phyloP scores from a whole-genome alignment of 2,113 vertebrate species.

The Hypocryptadius cinnamomeus region DNA sequence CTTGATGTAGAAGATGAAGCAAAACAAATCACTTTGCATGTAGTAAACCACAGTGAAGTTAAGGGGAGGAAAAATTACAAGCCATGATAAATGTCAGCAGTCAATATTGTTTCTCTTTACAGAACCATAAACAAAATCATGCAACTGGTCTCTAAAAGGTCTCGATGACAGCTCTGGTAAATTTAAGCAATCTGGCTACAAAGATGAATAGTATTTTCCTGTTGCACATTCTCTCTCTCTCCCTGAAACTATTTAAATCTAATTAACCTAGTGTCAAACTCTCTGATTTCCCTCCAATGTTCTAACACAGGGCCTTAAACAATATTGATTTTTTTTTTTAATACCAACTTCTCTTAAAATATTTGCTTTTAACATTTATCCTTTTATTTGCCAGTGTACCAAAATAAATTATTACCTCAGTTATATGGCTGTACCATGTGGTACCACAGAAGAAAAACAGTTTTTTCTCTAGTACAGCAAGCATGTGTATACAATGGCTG shows the following conservation, averaged over 20 bases:
- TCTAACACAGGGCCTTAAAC: not conserved
- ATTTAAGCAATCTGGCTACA: conserved; percentile 40
- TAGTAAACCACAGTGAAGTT: conserved; percentile 18
- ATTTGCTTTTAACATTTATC: not conserved
- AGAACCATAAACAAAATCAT: conserved; percentile 68
- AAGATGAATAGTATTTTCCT: conserved; percentile 51
- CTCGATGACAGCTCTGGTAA: conserved; percentile 54
- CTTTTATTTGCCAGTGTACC: not conserved
- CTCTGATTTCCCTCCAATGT: conserved; percentile 31
- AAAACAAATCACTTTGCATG: conserved; percentile 36
- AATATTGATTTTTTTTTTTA: not conserved
- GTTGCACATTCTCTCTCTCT: conserved; percentile 8
- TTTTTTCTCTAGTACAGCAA: not conserved
- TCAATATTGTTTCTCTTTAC: conserved; percentile 50
- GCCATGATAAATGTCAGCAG: conserved; percentile 44
- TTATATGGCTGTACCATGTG: not conserved
- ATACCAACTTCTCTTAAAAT: not conserved
- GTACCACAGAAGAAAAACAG: not conserved
- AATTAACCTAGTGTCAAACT: conserved; percentile 41
- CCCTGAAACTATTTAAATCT: conserved; percentile 41
- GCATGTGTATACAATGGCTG: not conserved
- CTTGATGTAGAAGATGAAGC: not conserved
- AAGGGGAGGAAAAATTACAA: conserved; percentile 38
- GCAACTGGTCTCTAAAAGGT: conserved; percentile 34
- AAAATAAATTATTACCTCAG: conserved; percentile 13